phyloP scores from a whole-genome alignment of 2,113 vertebrate species.

The Oriolus oriolus region DNA sequence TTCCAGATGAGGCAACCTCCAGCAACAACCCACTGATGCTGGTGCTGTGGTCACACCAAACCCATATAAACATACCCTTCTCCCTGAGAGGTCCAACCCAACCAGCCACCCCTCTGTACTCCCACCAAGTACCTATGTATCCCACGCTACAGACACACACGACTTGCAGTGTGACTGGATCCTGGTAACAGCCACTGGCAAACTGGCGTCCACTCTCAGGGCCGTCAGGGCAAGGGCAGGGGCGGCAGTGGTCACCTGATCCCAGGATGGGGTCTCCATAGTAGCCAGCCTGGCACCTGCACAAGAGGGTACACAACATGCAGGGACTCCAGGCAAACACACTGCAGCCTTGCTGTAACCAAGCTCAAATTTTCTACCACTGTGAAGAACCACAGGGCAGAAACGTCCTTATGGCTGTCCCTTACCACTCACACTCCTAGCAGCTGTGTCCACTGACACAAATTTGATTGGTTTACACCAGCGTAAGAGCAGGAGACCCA shows the following conservation, averaged over 20 bases:
- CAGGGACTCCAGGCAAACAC: not conserved
- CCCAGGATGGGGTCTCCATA: conserved; percentile 89
- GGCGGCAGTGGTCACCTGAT: conserved; percentile 91
- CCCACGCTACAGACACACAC: conserved; percentile 84
- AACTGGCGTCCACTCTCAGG: conserved; percentile 87
- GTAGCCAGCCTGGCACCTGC: conserved; percentile 88
- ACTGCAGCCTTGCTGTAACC: not conserved
- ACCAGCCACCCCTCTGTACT: not conserved
- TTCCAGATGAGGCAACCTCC: not conserved
- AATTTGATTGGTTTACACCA: not conserved
- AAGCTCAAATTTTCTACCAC: not conserved
- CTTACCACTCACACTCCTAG: not conserved
- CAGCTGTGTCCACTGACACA: not conserved
- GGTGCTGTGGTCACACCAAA: not conserved
- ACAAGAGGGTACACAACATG: not conserved
- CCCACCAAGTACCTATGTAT: conserved; percentile 79
- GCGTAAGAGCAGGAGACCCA: not conserved
- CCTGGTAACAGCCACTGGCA: conserved; percentile 85
- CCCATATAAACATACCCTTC: not conserved
- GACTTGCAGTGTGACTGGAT: conserved; percentile 76
- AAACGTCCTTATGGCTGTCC: not conserved
- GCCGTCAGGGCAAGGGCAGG: conserved; percentile 91
- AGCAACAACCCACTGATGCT: not conserved
- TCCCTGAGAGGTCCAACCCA: not conserved
- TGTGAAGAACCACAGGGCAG: not conserved